Conservation (phyloP, 2,888 invertebrate species). For the Clepsis dumicolana region DNA sequence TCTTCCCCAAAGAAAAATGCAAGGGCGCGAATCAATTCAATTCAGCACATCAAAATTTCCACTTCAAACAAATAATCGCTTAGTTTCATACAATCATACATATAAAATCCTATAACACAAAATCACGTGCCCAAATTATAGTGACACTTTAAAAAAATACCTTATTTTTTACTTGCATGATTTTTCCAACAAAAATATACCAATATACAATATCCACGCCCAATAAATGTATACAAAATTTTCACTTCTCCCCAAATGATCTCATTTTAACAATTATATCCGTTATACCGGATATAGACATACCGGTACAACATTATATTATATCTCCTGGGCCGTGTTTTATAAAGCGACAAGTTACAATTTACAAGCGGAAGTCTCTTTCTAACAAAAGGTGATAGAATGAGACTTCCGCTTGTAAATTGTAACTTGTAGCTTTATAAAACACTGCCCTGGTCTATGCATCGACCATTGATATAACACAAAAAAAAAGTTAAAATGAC, state of each 20-base stretch:
- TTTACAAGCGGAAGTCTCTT: too few species aligned
- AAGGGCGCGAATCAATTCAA: conserved; percentile 12
- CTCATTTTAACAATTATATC: too few species aligned
- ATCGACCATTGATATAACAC: too few species aligned
- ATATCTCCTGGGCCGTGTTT: too few species aligned
- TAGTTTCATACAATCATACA: neutral
- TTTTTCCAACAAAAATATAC: neutral
- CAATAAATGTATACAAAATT: neutral
- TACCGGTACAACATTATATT: too few species aligned
- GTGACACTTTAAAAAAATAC: neutral
- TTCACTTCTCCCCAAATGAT: too few species aligned
- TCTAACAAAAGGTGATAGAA: too few species aligned
- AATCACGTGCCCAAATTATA: neutral
- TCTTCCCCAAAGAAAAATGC: conserved; percentile 41
- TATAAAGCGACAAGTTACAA: too few species aligned
- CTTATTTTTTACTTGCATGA: neutral
- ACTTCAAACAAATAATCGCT: neutral
- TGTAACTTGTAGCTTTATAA: too few species aligned
- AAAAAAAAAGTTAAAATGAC: too few species aligned
- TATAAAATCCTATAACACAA: neutral
- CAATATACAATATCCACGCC: neutral
- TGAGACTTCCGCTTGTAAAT: too few species aligned
- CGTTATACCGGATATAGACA: too few species aligned
- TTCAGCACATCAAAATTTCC: conserved; percentile 6
- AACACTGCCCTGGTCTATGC: neutral